Base-by-base conservation (phyloP, 2,888 invertebrate genomes). In the Heliconius cydno region DNA sequence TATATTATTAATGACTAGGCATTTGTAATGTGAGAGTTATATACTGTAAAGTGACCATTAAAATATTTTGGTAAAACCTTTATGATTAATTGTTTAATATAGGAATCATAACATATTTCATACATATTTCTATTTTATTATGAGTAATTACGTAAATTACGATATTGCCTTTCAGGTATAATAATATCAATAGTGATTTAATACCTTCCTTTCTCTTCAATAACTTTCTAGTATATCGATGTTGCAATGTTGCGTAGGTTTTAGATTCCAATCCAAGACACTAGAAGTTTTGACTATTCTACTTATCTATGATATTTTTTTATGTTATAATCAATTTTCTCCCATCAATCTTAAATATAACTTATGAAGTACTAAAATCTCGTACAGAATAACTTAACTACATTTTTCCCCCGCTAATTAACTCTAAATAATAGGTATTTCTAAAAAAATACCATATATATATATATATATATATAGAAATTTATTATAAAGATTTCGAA, bases 161-260 rank as follows among this genome's bases (percentile, higher is more conserved):
- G 10, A 38, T 68, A 68, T 68, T 25, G 25, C 41, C 15, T 41
- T 41, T 68, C 68, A 68, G n/a, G 41, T 68, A 68, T 38, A 68
- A 68, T 41, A 68, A 41, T 68, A 68, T 68, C n/a, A 4, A 41
- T n/a, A 25, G n/a, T 68, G 68, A 68, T 25, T 25, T 68, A 68
- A 68, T 25, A 68, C n/a, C 7, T 25, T 25, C 68, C 68, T 68
- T 68, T 68, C 68, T 38, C 68, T 41, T 41, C 22, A 13, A 38
- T n/a, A n/a, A 41, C 68, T 68, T 68, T 68, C 68, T 68, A 41
- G 4, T 13, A 41, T 1, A 68, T n/a, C n/a, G 1, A 30, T 22
- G 19, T 22, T 25, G 60, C n/a, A 10, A 12, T n/a, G 4, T 5
- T 25, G 13, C 1, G 63, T 25, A 25, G 28, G 65, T 65, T 28